Evolutionary conservation across 1,140 invertebrate genomes (phyloP).

Genomic region (Portunus trituberculatus): DNA sequence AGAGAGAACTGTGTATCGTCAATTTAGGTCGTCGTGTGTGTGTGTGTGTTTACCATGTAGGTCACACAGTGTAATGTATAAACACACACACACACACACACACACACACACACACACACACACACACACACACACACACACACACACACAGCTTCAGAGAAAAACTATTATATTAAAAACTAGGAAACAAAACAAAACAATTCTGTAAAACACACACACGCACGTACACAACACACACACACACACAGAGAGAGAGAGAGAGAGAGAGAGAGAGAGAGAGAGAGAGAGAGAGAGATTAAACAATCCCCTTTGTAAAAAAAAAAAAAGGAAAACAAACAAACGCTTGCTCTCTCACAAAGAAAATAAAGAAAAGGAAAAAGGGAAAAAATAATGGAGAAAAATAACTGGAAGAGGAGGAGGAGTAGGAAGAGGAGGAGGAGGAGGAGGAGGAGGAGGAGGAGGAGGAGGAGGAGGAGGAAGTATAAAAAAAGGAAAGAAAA

Average conservation of each 20-base stretch:
- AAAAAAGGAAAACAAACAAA: too few relatives aligned
- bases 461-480: not conserved
- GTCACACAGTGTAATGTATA: not conserved
- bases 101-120: conserved; percentile 17
- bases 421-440: too few relatives aligned
- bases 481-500: conserved; percentile 1
- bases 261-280: not conserved
- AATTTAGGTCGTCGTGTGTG: not conserved
- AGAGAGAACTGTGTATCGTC: not conserved
- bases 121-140: conserved; percentile 17
- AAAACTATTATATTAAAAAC: too few relatives aligned
- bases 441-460: not conserved
- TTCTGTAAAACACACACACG: not conserved
- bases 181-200: too few relatives aligned
- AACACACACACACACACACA: not conserved
- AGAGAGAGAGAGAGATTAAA: not conserved
- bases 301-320: too few relatives aligned
- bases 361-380: too few relatives aligned
- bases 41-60: conserved; percentile 2
- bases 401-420: too few relatives aligned
- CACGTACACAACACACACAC: not conserved
- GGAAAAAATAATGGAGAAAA: too few relatives aligned
- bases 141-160: not conserved
- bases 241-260: too few relatives aligned
- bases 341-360: too few relatives aligned